Evolutionary conservation across 2,113 vertebrate species (phyloP).

Genomic region (Ia io): DNA sequence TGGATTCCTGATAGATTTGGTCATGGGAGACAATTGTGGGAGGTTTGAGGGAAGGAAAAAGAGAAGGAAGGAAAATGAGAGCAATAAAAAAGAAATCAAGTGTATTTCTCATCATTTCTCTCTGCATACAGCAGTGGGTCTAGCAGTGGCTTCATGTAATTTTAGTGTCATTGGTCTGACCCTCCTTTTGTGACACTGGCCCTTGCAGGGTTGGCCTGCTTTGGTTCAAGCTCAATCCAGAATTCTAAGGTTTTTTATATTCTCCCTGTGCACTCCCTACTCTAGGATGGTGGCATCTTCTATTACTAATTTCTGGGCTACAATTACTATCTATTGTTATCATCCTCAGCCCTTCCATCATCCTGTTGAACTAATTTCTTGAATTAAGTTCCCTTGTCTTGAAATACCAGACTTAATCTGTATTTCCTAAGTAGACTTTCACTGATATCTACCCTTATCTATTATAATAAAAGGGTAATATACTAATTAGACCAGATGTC

Average conservation of each 20-base stretch:
- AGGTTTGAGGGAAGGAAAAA: background rate
- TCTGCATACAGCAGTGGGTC: rapidly evolving
- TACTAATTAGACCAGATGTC: too few species aligned
- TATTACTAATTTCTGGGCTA: background rate
- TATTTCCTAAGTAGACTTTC: background rate
- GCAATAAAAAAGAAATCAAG: background rate
- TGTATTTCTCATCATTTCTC: background rate
- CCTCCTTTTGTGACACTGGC: background rate
- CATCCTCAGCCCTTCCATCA: background rate
- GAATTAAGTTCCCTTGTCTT: background rate
- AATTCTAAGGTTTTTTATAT: background rate
- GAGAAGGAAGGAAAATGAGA: background rate
- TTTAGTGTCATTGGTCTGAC: background rate
- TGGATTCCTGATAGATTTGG: background rate
- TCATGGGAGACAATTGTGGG: background rate
- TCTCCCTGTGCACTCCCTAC: rapidly evolving
- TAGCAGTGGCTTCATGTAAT: background rate
- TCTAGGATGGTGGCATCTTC: background rate
- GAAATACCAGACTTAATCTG: background rate
- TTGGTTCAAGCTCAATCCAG: background rate
- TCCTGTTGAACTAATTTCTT: background rate
- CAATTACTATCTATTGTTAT: background rate
- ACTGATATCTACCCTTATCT: background rate
- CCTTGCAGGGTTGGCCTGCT: rapidly evolving
- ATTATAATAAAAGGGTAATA: too few species aligned